Evolutionary conservation across 2,797 vertebrate species (phyloP).

Genomic region (Heliangelus exortis): DNA sequence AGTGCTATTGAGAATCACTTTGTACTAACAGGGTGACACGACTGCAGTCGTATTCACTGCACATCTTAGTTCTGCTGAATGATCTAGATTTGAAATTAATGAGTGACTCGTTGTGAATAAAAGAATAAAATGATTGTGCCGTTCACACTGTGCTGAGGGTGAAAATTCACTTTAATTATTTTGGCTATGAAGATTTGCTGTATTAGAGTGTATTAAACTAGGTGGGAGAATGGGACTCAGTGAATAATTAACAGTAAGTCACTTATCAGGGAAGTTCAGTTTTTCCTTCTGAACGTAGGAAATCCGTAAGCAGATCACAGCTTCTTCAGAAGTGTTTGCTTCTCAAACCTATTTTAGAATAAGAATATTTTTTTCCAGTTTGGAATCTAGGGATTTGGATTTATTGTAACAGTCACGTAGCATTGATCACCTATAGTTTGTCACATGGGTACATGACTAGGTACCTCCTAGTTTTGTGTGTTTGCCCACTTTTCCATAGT

Average conservation of each 20-base stretch:
- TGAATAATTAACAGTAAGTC: conserved; percentile 53
- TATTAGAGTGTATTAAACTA: conserved; percentile 34
- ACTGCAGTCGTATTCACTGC: conserved; percentile 45
- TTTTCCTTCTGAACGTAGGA: neutral
- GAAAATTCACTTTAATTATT: conserved; percentile 43
- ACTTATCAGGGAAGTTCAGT: conserved; percentile 21
- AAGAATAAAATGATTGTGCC: conserved; percentile 31
- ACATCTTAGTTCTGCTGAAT: conserved; percentile 53
- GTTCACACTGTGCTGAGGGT: conserved; percentile 17
- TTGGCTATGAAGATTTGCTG: neutral
- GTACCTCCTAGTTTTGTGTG: neutral
- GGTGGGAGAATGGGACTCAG: neutral
- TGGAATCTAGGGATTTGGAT: neutral
- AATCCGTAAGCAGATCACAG: conserved; percentile 2
- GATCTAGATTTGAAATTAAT: conserved; percentile 44
- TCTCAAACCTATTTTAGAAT: neutral
- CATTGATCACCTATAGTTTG: conserved; percentile 16
- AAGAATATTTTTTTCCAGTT: neutral
- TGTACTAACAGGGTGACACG: conserved; percentile 67
- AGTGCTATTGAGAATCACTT: conserved; percentile 65
- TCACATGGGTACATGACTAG: neutral
- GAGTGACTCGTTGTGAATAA: conserved; percentile 40
- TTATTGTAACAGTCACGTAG: neutral
- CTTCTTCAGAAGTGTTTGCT: neutral
- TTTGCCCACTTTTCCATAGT: neutral